Conservation (phyloP, 1,140 invertebrate species). For the Lasioglossum baleicum region DNA sequence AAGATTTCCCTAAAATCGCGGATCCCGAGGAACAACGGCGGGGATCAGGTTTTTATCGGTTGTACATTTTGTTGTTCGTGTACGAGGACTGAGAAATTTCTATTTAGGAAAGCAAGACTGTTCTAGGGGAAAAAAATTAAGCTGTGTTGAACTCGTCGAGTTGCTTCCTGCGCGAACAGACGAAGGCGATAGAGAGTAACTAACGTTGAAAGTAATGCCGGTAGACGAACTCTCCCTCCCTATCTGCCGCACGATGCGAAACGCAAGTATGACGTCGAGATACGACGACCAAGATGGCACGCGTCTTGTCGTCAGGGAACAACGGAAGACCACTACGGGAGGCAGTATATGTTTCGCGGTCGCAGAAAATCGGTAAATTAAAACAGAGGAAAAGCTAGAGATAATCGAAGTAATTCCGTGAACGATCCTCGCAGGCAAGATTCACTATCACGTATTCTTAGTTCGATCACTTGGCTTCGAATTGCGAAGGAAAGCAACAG, state of each 20-base stretch:
- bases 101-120: background rate
- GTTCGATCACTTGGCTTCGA: background rate
- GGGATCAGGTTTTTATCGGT: background rate
- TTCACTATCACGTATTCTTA: background rate
- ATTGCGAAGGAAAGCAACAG: background rate
- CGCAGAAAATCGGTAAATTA: too few species aligned
- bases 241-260: background rate
- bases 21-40: background rate
- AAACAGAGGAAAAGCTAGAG: background rate
- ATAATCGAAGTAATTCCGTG: background rate
- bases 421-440: background rate
- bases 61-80: conserved; percentile 11
- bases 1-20: too few species aligned
- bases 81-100: background rate
- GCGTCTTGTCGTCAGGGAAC: background rate
- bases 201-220: background rate
- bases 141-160: background rate
- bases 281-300: too few species aligned
- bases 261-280: too few species aligned
- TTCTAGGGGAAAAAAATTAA: conserved; percentile 17
- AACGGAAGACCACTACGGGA: background rate
- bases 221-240: background rate
- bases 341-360: background rate
- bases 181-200: too few species aligned
- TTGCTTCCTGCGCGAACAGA: background rate